Base-by-base conservation (phyloP, 2,888 invertebrate genomes). In the Ramazzottius varieornatus region DNA sequence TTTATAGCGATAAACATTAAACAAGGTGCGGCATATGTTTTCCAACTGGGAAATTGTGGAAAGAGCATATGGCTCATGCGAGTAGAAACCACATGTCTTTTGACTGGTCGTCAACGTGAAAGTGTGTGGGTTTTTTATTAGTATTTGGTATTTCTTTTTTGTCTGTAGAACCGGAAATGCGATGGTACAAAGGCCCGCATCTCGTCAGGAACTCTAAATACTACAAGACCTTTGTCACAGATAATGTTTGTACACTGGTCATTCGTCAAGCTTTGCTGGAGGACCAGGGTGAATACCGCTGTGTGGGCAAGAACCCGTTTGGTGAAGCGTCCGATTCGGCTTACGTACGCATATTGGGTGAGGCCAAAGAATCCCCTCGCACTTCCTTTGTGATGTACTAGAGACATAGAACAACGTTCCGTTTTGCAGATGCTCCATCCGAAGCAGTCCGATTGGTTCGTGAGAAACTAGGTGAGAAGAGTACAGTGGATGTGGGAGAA, bases 81-180 rank as follows among this genome's bases (percentile, higher is more conserved):
- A n/a, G n/a, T n/a, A n/a, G n/a, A n/a, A n/a, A n/a, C n/a, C n/a
- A n/a, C n/a, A n/a, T n/a, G n/a, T n/a, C n/a, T n/a, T n/a, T n/a
- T n/a, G n/a, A n/a, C n/a, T n/a, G n/a, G n/a, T n/a, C n/a, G n/a
- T n/a, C n/a, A n/a, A n/a, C n/a, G n/a, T n/a, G n/a, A n/a, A n/a
- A n/a, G n/a, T n/a, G n/a, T n/a, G n/a, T n/a, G n/a, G n/a, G n/a
- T n/a, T n/a, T n/a, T n/a, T n/a, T n/a, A n/a, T n/a, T n/a, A n/a
- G n/a, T n/a, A n/a, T n/a, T n/a, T n/a, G n/a, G n/a, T n/a, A n/a
- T n/a, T n/a, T n/a, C n/a, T n/a, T 54, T 29, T 54, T 54, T 54
- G 8, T 54, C 29, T 54, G 24, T 54, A 54, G 54, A 54, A 29
- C 54, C 54, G 20, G 54, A 54, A 54, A 54, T 54, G 54, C 54